Conservation (phyloP, 2,888 invertebrate species). For the Aethes cnicana region DNA sequence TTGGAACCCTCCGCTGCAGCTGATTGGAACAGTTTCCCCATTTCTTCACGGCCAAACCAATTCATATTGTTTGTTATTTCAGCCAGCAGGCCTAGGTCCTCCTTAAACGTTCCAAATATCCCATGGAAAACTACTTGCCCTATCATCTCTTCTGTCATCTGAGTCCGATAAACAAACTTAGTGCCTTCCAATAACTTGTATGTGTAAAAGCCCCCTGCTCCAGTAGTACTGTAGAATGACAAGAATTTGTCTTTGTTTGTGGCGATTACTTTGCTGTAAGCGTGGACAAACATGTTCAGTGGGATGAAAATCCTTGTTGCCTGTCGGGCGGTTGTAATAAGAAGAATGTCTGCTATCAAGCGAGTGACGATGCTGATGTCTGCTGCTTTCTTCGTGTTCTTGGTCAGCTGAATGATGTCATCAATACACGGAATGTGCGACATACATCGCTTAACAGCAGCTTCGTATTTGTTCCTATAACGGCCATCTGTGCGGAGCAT, state of each 20-base stretch:
- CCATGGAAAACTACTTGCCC: neutral
- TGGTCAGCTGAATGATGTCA: constrained; percentile 5
- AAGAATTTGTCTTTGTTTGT: neutral
- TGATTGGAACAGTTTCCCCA: neutral
- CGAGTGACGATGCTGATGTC: neutral
- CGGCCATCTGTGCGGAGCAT: neutral
- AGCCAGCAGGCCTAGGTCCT: neutral
- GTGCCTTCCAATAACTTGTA: neutral
- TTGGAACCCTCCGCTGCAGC: neutral
- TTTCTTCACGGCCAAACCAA: neutral
- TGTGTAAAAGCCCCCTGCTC: neutral
- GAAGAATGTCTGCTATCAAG: constrained; percentile 6
- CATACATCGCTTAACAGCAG: constrained; percentile 2
- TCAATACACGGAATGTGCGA: constrained; percentile 7
- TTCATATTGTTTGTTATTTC: neutral
- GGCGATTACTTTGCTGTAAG: neutral
- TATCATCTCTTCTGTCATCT: neutral
- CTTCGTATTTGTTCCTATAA: constrained; percentile 1
- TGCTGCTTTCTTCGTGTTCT: neutral
- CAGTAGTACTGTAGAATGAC: neutral
- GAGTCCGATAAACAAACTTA: neutral
- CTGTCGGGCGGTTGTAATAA: constrained; percentile 7
- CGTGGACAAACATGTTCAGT: neutral
- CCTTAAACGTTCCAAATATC: neutral
- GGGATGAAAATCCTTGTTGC: constrained; percentile 14